Base-by-base conservation (phyloP, 1,140 invertebrate species). In the Lethrus apterus region DNA sequence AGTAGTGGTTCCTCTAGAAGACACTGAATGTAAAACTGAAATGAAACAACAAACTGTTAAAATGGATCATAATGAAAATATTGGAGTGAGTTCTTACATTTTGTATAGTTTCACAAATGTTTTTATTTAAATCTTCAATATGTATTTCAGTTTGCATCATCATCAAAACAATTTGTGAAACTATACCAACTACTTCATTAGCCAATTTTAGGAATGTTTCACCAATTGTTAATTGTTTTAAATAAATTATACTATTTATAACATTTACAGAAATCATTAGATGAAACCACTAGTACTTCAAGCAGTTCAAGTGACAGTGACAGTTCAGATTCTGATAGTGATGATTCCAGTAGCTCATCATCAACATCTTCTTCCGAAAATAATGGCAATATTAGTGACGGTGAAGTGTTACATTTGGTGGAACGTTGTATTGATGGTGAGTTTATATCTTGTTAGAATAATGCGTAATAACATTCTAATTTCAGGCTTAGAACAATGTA, bases 401-500 rank as follows among this genome's bases (percentile, higher is more conserved):
- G 30, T 40, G 65, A 67, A 36, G 57, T 63, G 26, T 20, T 54
- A 1, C 48, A 50, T 35, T 44, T 67, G 18, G 50, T 65, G 2
- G 63, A 67, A 43, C 51, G 50, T 23, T 66, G 64, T 41, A 52
- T 66, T 17, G 26, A 40, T 18, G 60, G 56, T 58, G 54, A 8
- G 70, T 76, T 38, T 36, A 15, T 35, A 15, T 7, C 0, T 15
- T 14, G 2, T n/a, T 20, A 14, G 13, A 23, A 35, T 2, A 23
- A 32, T 18, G 17, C n/a, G n/a, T 30, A 26, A 20, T 11, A 13
- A 34, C 4, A 26, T 38, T 35, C 20, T 36, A 15, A 59, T 92
- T 15, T 72, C 75, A 57, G 89, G 86, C 11, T 65, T 96, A 33
- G 83, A 90, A 69, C 77, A 89, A 51, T 95, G 91, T 64, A 74